Evolutionary conservation across 2,888 invertebrate species (phyloP), one percentile per base, ranked within the genome.

Genomic region (Clistopyga incitator): DNA sequence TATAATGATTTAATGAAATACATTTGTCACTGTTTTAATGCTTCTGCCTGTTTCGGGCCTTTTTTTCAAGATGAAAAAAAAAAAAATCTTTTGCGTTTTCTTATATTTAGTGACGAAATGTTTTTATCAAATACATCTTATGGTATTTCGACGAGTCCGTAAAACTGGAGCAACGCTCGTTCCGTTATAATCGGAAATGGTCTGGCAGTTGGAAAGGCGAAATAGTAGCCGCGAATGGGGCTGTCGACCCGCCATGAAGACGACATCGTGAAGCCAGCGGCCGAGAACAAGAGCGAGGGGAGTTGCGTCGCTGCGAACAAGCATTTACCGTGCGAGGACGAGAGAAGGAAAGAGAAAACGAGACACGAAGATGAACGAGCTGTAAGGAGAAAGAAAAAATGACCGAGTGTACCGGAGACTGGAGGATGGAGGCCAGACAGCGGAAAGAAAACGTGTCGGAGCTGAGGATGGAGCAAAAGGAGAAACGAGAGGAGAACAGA

Each of bases 331-430:
- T 38, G 38, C 23, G 64, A 15, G 34, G 20, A 64, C 47, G 50
- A 23, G 50, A 4, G 20, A 45, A 25, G n/a, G 38, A 6, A 20
- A 38, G 50, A 38, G 47, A 61, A 47, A 47, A 47, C 20, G 59
- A 47, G 72, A 64, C 64, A 64, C 34, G 75, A 75, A 75, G 75
- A 75, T 75, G 75, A 75, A 75, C 75, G 75, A 75, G 75, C 75
- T 64, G 75, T 34, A 38, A 50, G 61, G 18, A 23, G 47, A 74
- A 45, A 64, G 50, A 75, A 75, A 75, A 56, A 75, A 64, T 75
- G 75, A 75, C 64, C 64, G 64, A 64, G 50, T 34, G 52, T 29
- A 13, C 50, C 50, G 38, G 34, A 59, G 34, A 64, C 50, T 50
- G 64, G 61, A 75, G 61, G 61, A 18, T 34, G 52, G 20, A 38